Percentiles rank a stretch among this genome's conserved stretches.
phyloP scores from a whole-genome alignment of 2,113 vertebrate species.

The Leptodactylus fuscus region DNA sequence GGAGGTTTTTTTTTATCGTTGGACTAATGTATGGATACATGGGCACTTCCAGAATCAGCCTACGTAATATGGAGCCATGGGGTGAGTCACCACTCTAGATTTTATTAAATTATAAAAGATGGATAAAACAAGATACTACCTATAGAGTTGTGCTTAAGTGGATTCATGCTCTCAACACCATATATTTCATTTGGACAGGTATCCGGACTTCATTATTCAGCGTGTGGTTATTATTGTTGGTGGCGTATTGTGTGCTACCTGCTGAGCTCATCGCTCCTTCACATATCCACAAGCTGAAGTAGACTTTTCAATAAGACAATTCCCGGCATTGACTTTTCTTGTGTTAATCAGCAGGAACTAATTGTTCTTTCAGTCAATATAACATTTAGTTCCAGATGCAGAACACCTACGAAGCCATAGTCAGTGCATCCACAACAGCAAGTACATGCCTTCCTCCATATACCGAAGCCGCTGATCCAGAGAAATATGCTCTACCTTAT shows the following conservation, averaged over 20 bases:
- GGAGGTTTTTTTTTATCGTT: too few relatives aligned
- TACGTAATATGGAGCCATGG: too few relatives aligned
- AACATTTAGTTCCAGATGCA: neutral
- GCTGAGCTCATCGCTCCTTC: neutral
- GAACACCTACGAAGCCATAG: neutral
- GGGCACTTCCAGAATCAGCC: too few relatives aligned
- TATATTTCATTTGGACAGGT: conserved; percentile 26
- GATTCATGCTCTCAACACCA: neutral
- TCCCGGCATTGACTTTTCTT: neutral
- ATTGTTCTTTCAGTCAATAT: conserved; percentile 9
- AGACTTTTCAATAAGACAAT: neutral
- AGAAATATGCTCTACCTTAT: neutral
- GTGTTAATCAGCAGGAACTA: neutral
- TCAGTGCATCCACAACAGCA: neutral
- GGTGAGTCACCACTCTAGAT: too few relatives aligned
- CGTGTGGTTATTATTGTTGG: neutral
- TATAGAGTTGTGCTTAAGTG: too few relatives aligned
- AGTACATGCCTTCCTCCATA: neutral
- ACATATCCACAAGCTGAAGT: neutral
- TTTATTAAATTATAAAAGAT: too few relatives aligned
- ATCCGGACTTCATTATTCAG: neutral
- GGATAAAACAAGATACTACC: too few relatives aligned
- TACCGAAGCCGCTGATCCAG: neutral
- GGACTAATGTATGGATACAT: too few relatives aligned
- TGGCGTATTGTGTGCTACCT: neutral